Base-by-base conservation (phyloP, 2,888 invertebrate genomes). In the Therioaphis trifolii region DNA sequence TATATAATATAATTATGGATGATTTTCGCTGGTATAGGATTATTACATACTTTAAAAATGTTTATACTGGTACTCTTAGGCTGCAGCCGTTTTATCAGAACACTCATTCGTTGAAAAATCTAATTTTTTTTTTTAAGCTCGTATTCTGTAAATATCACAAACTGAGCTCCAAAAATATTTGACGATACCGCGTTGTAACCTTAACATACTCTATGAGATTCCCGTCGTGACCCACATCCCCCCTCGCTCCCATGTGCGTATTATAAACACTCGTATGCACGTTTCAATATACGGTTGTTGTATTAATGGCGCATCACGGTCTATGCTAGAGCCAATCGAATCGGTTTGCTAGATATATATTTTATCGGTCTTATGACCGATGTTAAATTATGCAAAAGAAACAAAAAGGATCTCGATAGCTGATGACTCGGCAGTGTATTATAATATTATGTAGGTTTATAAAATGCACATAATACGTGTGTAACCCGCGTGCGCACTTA, bases 351-450 rank as follows among this genome's bases (percentile, higher is more conserved):
- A 58, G 58, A 58, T n/a, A 52, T n/a, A 18, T 52, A 18, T n/a
- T 18, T 29, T 29, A 63, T 29, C 61, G 29, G 18, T 40, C 35
- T 66, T 40, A 35, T n/a, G 35, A 40, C n/a, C n/a, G n/a, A n/a
- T n/a, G n/a, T 66, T 40, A 40, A 66, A n/a, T 40, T 35, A 43
- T n/a, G 14, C 0, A 11, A 74, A 15, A 55, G 40, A 74, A 58
- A 74, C 55, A 24, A 58, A 74, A 21, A 35, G 35, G 35, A 72
- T 72, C 52, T 52, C 35, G 9, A 52, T 35, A 46, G 72, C 52
- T 52, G 35, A 52, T 52, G 35, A 29, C n/a, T 21, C 52, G 52
- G 14, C 52, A 12, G 15, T 12, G 55, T 24, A 7, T 21, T 11
- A 12, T 24, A 12, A n/a, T 5, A 35, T 3, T 35, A 35, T 7